A percentile compares a stretch with the other conserved stretches of the same genome.
These are phyloP conservation scores for Baccha elongata DNA, from an alignment of 2,888 invertebrate species.

Conservation along the genomic window DNA sequence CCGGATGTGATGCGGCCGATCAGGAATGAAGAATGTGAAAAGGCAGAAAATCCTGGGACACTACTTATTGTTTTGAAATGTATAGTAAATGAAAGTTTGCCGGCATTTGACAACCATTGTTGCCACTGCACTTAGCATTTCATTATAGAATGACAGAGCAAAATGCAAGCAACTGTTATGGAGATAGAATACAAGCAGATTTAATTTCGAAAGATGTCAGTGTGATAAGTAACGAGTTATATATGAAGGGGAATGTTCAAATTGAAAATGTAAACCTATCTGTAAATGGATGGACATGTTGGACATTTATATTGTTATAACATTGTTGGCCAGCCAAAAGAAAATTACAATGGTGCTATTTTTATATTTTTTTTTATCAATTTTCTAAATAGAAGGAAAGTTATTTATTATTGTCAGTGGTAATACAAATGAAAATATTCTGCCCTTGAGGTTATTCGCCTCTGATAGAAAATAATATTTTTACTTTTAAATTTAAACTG, in stretches of 20 bases:
- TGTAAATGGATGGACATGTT: conserved; percentile 11
- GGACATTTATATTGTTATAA: conserved; percentile 37
- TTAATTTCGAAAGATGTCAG: conserved; percentile 57
- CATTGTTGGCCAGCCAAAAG: conserved; percentile 3
- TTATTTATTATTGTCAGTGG: too few species aligned
- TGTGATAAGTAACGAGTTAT: conserved; percentile 37
- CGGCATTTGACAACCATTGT: conserved; percentile 68
- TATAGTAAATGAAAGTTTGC: conserved; percentile 64
- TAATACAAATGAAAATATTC: too few species aligned
- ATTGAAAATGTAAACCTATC: neutral
- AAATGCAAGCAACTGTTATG: conserved; percentile 35
- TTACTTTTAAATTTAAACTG: too few species aligned
- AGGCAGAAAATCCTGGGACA: conserved; percentile 37
- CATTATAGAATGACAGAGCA: conserved; percentile 47
- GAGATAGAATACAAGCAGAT: conserved; percentile 35
- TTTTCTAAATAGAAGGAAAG: too few species aligned
- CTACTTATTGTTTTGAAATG: conserved; percentile 62
- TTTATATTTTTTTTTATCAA: neutral
- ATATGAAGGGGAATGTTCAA: conserved; percentile 3
- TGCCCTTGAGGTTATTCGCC: too few species aligned
- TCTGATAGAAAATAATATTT: too few species aligned
- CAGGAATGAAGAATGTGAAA: neutral
- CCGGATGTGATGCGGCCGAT: conserved; percentile 32
- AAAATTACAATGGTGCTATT: conserved; percentile 16
- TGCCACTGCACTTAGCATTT: conserved; percentile 41